Conservation (phyloP, 2,113 vertebrate species). For the Octodon degus region DNA sequence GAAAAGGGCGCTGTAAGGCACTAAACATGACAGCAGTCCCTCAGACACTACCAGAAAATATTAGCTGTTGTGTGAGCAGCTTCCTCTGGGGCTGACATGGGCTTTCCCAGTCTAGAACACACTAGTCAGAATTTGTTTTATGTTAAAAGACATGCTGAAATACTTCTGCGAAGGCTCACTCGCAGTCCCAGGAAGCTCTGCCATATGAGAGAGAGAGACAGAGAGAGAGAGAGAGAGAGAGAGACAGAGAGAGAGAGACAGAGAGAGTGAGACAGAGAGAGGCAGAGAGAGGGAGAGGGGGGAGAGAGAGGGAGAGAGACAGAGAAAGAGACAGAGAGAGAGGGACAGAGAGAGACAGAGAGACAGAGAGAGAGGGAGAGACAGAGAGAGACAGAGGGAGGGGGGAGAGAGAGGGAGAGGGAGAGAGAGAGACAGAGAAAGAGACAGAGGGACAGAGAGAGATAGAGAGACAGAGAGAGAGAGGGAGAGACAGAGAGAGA, state of each 20-base stretch:
- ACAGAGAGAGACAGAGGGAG: too few relatives aligned
- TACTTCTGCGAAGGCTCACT: neutral
- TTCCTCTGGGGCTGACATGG: too few relatives aligned
- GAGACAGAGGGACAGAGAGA: neutral
- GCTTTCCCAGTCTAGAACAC: neutral
- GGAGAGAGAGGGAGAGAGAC: neutral
- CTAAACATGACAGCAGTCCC: too few relatives aligned
- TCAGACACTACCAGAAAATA: too few relatives aligned
- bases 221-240: neutral
- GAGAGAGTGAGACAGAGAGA: neutral
- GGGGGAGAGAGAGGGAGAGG: neutral
- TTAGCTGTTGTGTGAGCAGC: neutral
- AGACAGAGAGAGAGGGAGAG: neutral
- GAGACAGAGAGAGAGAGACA: neutral
- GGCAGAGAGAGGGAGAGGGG: neutral
- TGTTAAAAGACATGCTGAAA: neutral
- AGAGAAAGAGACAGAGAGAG: neutral
- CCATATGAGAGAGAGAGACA: neutral
- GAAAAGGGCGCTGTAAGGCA: rapidly evolving
- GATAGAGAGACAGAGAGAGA: neutral
- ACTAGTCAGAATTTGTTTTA: neutral
- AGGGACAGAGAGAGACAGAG: neutral
- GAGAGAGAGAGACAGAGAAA: neutral
- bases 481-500: neutral
- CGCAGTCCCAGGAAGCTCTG: neutral